These are phyloP conservation scores for Anguilla rostrata DNA, from an alignment of 2,113 vertebrate genomes.

Conservation along the genomic window DNA sequence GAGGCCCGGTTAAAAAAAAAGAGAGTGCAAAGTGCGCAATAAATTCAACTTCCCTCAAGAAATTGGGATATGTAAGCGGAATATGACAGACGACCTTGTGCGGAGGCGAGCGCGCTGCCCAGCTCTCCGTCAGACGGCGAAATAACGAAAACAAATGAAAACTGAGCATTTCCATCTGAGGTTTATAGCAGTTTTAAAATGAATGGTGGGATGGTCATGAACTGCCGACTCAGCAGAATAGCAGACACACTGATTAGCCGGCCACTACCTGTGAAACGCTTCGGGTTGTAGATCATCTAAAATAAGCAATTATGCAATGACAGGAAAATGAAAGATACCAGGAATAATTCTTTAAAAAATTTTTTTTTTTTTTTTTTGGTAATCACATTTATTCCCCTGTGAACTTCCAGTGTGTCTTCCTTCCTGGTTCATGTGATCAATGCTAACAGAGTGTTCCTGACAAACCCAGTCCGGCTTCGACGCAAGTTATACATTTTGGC, in stretches of 20 bases:
- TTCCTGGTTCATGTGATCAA: background rate
- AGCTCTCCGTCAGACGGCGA: slow-evolving; percentile 66
- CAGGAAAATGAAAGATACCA: slow-evolving; percentile 38
- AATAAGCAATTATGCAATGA: slow-evolving; percentile 10
- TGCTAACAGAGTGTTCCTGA: background rate
- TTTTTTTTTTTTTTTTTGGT: background rate
- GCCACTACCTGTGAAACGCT: slow-evolving; percentile 37
- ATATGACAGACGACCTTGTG: slow-evolving; percentile 75
- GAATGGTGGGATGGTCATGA: slow-evolving; percentile 15
- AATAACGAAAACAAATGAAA: slow-evolving; percentile 75
- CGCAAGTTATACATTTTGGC: background rate
- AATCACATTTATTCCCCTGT: background rate
- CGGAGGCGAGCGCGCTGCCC: slow-evolving; percentile 73
- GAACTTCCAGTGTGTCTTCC: background rate
- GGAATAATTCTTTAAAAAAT: no score
- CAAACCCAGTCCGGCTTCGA: background rate
- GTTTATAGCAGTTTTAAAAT: slow-evolving; percentile 64
- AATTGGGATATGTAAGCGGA: slow-evolving; percentile 22
- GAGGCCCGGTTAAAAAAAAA: slow-evolving; percentile 33
- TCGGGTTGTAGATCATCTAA: slow-evolving; percentile 26
- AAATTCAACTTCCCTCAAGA: slow-evolving; percentile 61
- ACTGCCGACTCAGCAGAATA: slow-evolving; percentile 62
- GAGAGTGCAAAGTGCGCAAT: slow-evolving; percentile 77
- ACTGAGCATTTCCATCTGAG: slow-evolving; percentile 60
- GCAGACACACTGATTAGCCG: slow-evolving; percentile 44